phyloP scores from a whole-genome alignment of 2,797 vertebrate genomes.

The Myoxocephalus aenaeus region DNA sequence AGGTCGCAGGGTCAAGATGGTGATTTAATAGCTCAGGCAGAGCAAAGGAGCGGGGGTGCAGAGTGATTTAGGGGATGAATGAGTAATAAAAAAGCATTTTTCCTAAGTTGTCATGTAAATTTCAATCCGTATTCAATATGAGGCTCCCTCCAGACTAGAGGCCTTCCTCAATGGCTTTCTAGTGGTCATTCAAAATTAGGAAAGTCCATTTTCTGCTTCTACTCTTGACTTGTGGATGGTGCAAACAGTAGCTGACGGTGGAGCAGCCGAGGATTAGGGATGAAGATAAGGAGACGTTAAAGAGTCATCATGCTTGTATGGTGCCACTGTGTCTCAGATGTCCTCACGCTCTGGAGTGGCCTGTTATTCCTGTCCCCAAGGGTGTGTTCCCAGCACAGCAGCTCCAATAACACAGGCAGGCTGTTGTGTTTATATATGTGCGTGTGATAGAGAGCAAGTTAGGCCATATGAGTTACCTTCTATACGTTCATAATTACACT shows the following conservation, averaged over 20 bases:
- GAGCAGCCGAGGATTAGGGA: conserved; percentile 57
- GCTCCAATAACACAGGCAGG: conserved; percentile 65
- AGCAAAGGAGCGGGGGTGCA: conserved; percentile 79
- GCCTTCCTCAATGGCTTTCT: conserved; percentile 69
- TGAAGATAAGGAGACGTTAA: conserved; percentile 72
- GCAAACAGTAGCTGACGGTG: conserved; percentile 71
- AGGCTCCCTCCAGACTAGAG: conserved; percentile 63
- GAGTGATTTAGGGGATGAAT: conserved; percentile 85
- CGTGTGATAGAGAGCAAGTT: conserved; percentile 38
- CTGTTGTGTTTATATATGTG: conserved; percentile 49
- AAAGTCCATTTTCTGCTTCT: conserved; percentile 67
- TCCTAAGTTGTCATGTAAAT: conserved; percentile 86
- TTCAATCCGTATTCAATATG: conserved; percentile 67
- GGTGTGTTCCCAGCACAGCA: conserved; percentile 77
- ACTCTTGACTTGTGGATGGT: conserved; percentile 69
- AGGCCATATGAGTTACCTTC: neutral
- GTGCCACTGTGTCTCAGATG: conserved; percentile 79
- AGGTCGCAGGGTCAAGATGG: conserved; percentile 88
- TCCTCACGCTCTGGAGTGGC: conserved; percentile 77
- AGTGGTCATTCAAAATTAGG: conserved; percentile 65
- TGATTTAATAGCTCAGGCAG: conserved; percentile 86
- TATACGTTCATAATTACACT: neutral
- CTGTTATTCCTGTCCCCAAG: conserved; percentile 85
- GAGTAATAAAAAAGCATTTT: conserved; percentile 88
- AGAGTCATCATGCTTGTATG: conserved; percentile 68